A percentile compares a stretch with the other conserved stretches of the same genome.
Evolutionary conservation across 2,888 invertebrate genomes (phyloP).

Genomic region (Leptinotarsa rubiginosa): DNA sequence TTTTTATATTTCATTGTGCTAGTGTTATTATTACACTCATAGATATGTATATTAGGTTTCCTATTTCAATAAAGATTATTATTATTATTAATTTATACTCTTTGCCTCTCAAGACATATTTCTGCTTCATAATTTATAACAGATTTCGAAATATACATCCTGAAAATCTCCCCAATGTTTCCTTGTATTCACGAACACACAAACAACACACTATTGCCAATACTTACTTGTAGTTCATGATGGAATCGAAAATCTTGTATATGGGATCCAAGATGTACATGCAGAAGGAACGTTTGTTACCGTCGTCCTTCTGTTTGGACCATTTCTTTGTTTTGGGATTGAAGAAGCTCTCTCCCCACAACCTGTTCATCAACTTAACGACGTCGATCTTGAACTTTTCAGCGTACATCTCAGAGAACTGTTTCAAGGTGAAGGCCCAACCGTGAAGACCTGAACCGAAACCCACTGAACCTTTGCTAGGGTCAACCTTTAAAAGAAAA

Average conservation of each 20-base stretch:
- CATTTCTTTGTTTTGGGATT: conserved; percentile 98
- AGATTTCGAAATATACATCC: no score
- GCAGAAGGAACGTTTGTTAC: conserved; percentile 97
- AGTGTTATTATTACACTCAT: no score
- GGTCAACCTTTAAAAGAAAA: conserved; percentile 78
- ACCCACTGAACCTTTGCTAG: conserved; percentile 98
- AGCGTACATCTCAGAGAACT: conserved; percentile 99
- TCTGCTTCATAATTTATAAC: no score
- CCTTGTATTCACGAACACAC: no score
- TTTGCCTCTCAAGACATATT: no score
- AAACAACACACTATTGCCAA: background rate
- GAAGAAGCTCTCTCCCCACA: conserved; percentile 97
- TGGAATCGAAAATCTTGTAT: conserved; percentile 89
- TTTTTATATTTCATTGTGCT: no score
- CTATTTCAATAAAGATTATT: no score
- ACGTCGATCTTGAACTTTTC: conserved; percentile 98
- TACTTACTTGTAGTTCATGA: conserved; percentile 68
- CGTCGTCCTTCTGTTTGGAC: conserved; percentile 90
- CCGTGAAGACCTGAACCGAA: conserved; percentile 99
- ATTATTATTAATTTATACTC: no score
- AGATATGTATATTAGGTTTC: no score
- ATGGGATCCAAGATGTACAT: conserved; percentile 99
- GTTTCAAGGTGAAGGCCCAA: conserved; percentile 99
- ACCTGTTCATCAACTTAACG: conserved; percentile 95
- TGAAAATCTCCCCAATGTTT: no score